Percentiles rank a stretch among this genome's conserved stretches.
Conservation (phyloP, 2,797 vertebrate species). For the Enteromius argenteus region DNA sequence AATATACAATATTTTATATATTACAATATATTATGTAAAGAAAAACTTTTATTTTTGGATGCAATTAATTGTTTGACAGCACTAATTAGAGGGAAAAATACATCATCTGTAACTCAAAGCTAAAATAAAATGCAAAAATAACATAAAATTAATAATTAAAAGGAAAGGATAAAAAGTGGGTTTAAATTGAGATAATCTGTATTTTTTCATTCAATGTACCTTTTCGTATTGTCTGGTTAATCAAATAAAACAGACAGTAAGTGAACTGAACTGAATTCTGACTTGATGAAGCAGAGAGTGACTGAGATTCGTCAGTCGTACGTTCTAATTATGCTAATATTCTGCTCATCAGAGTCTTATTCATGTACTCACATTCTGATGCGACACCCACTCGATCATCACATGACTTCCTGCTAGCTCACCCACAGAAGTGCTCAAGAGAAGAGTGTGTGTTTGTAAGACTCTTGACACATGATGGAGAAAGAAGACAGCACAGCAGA, state of each 20-base stretch:
- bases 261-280: not conserved
- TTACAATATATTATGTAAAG: too few species aligned
- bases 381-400: conserved; percentile 26
- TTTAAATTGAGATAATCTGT: not conserved
- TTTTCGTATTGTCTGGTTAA: not conserved
- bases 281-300: not conserved
- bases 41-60: too few species aligned
- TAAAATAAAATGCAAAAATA: not conserved
- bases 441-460: not conserved
- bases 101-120: not conserved
- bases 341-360: not conserved
- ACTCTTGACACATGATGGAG: conserved; percentile 34
- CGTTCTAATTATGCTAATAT: not conserved
- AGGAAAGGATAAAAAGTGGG: not conserved
- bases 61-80: too few species aligned
- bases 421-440: not conserved
- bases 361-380: not conserved
- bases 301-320: not conserved
- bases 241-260: not conserved
- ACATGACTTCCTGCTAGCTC: conserved; percentile 55
- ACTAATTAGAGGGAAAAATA: too few species aligned
- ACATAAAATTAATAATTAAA: not conserved
- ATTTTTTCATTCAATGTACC: not conserved
- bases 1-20: too few species aligned
- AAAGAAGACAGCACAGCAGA: not conserved